phyloP scores from a whole-genome alignment of 2,888 invertebrate genomes.

The Cantharis lateralis region DNA sequence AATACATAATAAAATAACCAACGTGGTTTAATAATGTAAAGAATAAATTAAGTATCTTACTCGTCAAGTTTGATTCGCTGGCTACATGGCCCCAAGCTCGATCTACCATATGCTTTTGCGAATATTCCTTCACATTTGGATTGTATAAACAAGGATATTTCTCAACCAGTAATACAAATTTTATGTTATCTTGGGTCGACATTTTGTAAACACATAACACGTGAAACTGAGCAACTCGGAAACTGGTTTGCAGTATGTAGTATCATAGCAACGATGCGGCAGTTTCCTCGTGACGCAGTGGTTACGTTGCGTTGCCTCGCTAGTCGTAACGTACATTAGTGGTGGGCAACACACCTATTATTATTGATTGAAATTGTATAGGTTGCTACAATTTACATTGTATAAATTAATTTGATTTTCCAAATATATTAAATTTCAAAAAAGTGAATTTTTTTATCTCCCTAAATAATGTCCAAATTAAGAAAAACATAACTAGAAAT shows the following conservation, averaged over 20 bases:
- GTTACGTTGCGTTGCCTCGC: not conserved
- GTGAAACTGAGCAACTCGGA: not conserved
- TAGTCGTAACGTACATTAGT: not conserved
- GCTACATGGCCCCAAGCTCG: not conserved
- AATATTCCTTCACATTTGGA: not conserved
- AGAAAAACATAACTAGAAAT: too few species aligned
- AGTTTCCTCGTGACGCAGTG: not conserved
- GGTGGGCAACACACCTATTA: too few species aligned
- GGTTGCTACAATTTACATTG: not conserved
- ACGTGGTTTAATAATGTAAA: not conserved
- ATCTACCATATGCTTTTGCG: not conserved
- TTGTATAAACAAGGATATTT: not conserved
- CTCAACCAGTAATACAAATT: not conserved
- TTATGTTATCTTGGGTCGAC: not conserved
- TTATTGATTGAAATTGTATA: not conserved
- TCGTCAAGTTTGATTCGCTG: not conserved
- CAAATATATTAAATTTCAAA: too few species aligned
- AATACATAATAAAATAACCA: not conserved
- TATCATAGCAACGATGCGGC: not conserved
- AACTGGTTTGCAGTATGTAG: not conserved
- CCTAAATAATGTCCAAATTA: too few species aligned
- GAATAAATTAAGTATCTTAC: not conserved
- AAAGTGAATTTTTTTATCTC: too few species aligned
- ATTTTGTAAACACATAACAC: not conserved
- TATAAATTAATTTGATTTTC: too few species aligned